These are phyloP conservation scores for Drosophila equinoxialis DNA, from an alignment of 1,140 invertebrate genomes.

Conservation along the genomic window DNA sequence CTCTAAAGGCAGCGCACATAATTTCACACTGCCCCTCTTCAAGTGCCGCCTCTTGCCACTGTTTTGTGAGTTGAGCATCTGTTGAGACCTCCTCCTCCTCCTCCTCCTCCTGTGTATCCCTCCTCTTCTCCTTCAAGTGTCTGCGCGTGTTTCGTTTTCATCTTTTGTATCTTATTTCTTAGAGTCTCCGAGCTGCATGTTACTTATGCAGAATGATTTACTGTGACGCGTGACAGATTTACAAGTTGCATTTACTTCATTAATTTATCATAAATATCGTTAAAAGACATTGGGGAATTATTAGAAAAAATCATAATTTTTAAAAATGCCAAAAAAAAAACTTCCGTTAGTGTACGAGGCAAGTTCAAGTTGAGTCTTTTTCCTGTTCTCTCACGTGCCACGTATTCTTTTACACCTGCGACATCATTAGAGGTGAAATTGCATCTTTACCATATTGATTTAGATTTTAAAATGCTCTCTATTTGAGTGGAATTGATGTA, in stretches of 20 bases:
- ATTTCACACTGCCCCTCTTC: conserved; percentile 68
- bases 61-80: conserved; percentile 59
- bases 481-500: too few species aligned
- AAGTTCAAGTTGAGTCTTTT: conserved; percentile 1
- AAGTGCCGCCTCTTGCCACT: conserved; percentile 17
- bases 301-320: neutral
- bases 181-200: conserved; percentile 64
- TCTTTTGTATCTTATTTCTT: conserved; percentile 28
- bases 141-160: conserved; percentile 27
- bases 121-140: conserved; percentile 37
- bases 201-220: conserved; percentile 78
- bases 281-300: neutral
- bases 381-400: neutral
- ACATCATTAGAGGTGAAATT: neutral
- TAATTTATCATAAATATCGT: conserved; percentile 73
- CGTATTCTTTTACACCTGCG: conserved; percentile 40
- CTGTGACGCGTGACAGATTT: conserved; percentile 79
- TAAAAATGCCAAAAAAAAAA: neutral
- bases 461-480: too few species aligned
- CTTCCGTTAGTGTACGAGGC: neutral
- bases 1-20: conserved; percentile 56
- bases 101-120: too few species aligned
- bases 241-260: conserved; percentile 77
- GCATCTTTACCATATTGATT: too few species aligned
- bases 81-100: conserved; percentile 48